Conservation (phyloP, 2,113 vertebrate species). For the Vidua chalybeata region DNA sequence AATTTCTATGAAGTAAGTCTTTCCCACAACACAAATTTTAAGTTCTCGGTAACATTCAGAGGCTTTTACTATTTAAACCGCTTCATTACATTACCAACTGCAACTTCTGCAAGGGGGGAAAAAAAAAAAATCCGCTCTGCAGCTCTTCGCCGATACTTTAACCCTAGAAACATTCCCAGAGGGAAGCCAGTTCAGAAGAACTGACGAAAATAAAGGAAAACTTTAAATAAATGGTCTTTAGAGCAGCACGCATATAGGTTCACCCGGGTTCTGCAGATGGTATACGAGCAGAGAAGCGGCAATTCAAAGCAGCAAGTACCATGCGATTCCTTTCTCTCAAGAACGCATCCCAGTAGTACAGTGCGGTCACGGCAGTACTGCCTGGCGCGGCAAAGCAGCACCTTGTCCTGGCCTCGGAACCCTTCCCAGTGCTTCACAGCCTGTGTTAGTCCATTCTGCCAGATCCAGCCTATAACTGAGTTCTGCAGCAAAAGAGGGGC, state of each 20-base stretch:
- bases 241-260: fast-evolving
- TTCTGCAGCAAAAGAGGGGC: background rate
- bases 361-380: fast-evolving
- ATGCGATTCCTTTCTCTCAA: fast-evolving
- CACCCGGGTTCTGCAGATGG: background rate
- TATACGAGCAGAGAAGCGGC: fast-evolving
- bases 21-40: background rate
- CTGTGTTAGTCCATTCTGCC: fast-evolving
- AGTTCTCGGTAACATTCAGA: background rate
- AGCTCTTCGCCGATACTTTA: background rate
- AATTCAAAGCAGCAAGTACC: background rate
- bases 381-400: background rate
- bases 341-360: background rate
- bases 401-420: background rate
- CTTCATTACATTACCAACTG: background rate
- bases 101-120: background rate
- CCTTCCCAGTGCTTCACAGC: background rate
- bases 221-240: background rate
- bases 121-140: too few species aligned
- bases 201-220: background rate
- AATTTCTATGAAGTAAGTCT: background rate
- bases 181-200: background rate
- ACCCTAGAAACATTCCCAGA: background rate
- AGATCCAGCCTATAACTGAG: fast-evolving
- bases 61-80: background rate